Percentiles rank a stretch among this genome's conserved stretches.
Conservation (phyloP, 2,888 invertebrate genomes). For the Acrocera orbiculus region DNA sequence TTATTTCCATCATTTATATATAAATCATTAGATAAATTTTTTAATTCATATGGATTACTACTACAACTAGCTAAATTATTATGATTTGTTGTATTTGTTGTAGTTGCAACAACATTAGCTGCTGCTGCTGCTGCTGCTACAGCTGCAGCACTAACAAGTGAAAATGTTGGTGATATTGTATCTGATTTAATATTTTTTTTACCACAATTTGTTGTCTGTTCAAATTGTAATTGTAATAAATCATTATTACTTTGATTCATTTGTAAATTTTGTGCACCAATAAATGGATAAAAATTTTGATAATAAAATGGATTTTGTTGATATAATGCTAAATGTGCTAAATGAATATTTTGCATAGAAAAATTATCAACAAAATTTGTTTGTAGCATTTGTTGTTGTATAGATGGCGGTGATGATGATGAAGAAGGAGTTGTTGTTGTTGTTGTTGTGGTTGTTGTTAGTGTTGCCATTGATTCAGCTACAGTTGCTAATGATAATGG, state of each 20-base stretch:
- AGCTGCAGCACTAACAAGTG: background rate
- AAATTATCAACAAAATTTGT: slow-evolving; percentile 13
- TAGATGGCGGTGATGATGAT: slow-evolving; percentile 1
- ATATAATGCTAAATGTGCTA: slow-evolving; percentile 15
- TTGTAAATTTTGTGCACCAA: slow-evolving; percentile 6
- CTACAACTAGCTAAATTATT: background rate
- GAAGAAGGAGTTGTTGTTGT: background rate
- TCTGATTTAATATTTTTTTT: slow-evolving; percentile 2
- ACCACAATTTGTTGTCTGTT: slow-evolving; percentile 3
- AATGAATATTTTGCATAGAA: slow-evolving; percentile 16
- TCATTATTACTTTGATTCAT: slow-evolving; percentile 3
- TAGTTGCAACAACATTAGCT: background rate
- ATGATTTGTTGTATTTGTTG: background rate
- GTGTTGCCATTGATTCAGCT: background rate
- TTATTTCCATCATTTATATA: too few relatives aligned
- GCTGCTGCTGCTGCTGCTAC: slow-evolving; percentile 2
- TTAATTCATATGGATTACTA: background rate
- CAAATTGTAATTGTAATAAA: slow-evolving; percentile 5
- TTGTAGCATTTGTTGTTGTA: slow-evolving; percentile 4
- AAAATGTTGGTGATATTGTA: background rate
- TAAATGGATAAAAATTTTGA: slow-evolving; percentile 15
- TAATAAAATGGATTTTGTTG: slow-evolving; percentile 16
- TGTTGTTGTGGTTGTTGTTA: background rate
- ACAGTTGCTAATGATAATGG: background rate
- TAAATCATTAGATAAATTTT: too few relatives aligned